Evolutionary conservation across 2,888 invertebrate species (phyloP).

Genomic region (Neoascia interrupta): DNA sequence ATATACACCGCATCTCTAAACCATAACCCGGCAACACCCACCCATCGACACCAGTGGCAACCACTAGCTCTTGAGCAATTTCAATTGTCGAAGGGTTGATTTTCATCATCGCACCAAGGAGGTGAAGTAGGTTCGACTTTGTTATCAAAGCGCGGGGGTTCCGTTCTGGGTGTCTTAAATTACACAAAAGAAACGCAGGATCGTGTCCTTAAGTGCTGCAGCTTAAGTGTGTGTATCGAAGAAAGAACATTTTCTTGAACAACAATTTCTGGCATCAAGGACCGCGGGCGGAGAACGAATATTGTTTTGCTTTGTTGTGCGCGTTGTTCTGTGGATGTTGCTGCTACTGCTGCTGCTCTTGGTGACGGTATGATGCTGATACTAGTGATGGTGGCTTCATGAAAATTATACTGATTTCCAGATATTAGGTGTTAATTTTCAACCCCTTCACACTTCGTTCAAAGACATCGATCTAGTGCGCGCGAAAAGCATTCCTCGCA

Average conservation of each 20-base stretch:
- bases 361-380: neutral
- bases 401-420: constrained; percentile 71
- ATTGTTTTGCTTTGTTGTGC: constrained; percentile 58
- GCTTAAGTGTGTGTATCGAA: constrained; percentile 54
- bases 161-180: constrained; percentile 57
- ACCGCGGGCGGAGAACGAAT: constrained; percentile 57
- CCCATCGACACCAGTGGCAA: neutral
- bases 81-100: constrained; percentile 64
- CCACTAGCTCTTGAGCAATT: constrained; percentile 28
- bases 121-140: constrained; percentile 55
- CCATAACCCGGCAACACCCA: too few relatives aligned
- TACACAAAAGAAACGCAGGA: constrained; percentile 59
- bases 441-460: constrained; percentile 66
- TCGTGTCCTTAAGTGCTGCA: constrained; percentile 58
- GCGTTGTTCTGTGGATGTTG: constrained; percentile 4
- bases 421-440: constrained; percentile 72
- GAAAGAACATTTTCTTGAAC: constrained; percentile 44
- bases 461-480: constrained; percentile 59
- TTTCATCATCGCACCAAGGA: constrained; percentile 45
- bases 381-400: constrained; percentile 45
- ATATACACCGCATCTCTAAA: too few relatives aligned
- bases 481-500: constrained; percentile 26
- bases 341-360: constrained; percentile 3
- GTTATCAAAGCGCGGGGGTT: constrained; percentile 51
- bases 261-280: constrained; percentile 24